phyloP scores from a whole-genome alignment of 2,797 vertebrate species.

The Eupleurogrammus muticus region DNA sequence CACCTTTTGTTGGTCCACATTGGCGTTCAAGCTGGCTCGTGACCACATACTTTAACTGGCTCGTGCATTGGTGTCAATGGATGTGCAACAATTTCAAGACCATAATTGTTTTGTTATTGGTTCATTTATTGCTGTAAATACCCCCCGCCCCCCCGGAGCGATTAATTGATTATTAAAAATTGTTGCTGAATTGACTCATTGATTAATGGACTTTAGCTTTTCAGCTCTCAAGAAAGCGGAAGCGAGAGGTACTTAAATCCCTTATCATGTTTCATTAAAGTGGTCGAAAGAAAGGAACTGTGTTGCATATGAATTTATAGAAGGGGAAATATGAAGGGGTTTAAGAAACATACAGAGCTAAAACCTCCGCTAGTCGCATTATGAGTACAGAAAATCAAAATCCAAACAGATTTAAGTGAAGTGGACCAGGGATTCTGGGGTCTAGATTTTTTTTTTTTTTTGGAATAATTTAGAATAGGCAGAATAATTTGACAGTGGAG shows the following conservation, averaged over 20 bases:
- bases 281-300: background rate
- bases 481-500: slow-evolving; percentile 11
- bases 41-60: too few species aligned
- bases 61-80: too few species aligned
- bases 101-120: too few species aligned
- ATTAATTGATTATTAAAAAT: slow-evolving; percentile 2
- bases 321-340: background rate
- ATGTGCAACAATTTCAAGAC: too few species aligned
- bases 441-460: background rate
- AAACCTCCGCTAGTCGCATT: slow-evolving; percentile 18
- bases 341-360: slow-evolving; percentile 10
- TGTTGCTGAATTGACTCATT: background rate
- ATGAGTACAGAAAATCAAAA: background rate
- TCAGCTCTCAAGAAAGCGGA: slow-evolving; percentile 8
- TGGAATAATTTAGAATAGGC: too few species aligned
- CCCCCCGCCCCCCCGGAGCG: background rate
- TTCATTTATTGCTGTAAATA: too few species aligned
- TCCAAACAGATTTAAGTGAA: slow-evolving; percentile 4
- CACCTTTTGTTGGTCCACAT: too few species aligned
- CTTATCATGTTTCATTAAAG: slow-evolving; percentile 24
- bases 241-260: background rate
- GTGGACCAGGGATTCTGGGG: background rate
- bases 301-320: background rate
- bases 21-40: too few species aligned
- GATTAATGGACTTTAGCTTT: slow-evolving; percentile 18